A percentile compares a stretch with the other conserved stretches of the same genome.
phyloP scores from a whole-genome alignment of 2,888 invertebrate species.

The Thecophora atra region DNA sequence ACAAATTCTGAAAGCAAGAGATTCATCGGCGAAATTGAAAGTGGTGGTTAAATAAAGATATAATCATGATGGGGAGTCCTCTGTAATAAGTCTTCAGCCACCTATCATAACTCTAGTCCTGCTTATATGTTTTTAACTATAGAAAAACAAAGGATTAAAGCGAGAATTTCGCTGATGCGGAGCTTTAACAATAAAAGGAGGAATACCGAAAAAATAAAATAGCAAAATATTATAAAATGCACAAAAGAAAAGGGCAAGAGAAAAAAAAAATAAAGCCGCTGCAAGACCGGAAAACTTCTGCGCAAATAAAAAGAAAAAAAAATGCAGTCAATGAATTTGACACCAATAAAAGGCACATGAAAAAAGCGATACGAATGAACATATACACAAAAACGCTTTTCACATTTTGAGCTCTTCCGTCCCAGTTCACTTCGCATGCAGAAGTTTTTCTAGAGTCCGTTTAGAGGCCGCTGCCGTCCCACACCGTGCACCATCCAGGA shows the following conservation, averaged over 20 bases:
- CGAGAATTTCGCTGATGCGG: too few relatives aligned
- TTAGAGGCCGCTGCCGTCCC: neutral
- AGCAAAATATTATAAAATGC: neutral
- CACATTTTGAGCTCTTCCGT: neutral
- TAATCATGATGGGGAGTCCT: too few relatives aligned
- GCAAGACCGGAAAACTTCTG: neutral
- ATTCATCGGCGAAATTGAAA: too few relatives aligned
- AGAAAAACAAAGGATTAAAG: too few relatives aligned
- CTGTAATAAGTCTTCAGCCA: too few relatives aligned
- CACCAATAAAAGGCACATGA: neutral
- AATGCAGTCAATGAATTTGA: constrained; percentile 4
- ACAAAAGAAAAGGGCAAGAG: neutral
- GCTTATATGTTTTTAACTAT: too few relatives aligned
- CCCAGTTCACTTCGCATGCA: constrained; percentile 5
- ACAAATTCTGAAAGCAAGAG: too few relatives aligned
- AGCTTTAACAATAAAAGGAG: neutral
- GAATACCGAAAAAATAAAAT: neutral
- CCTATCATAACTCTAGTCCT: too few relatives aligned
- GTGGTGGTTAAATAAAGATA: too few relatives aligned
- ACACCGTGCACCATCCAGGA: neutral
- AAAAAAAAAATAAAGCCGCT: neutral
- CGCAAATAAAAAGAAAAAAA: neutral
- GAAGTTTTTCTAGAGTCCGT: neutral
- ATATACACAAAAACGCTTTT: constrained; percentile 1
- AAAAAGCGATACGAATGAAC: neutral